Conservation (phyloP, 2,113 vertebrate species). For the Monopterus albus region DNA sequence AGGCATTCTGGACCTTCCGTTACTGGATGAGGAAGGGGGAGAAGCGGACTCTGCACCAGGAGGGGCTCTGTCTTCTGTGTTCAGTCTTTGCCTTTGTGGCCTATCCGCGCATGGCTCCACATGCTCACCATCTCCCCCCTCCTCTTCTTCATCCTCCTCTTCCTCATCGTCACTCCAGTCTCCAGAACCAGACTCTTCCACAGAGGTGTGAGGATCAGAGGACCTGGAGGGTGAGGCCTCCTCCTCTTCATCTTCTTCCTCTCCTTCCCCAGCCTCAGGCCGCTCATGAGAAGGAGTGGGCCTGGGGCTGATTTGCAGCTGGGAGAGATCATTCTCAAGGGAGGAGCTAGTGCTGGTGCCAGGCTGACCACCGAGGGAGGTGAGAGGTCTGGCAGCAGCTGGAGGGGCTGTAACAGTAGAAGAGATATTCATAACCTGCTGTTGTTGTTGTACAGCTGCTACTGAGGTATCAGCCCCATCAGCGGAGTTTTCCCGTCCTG, state of each 20-base stretch:
- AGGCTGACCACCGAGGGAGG: slow-evolving; percentile 86
- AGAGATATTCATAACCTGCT: slow-evolving; percentile 51
- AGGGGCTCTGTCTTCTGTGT: slow-evolving; percentile 83
- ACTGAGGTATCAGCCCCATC: slow-evolving; percentile 89
- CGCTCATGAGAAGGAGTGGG: slow-evolving; percentile 79
- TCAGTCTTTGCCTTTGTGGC: slow-evolving; percentile 86
- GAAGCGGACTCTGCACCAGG: slow-evolving; percentile 80
- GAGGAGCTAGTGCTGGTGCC: slow-evolving; percentile 76
- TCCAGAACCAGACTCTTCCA: slow-evolving; percentile 91
- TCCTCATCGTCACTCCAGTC: slow-evolving; percentile 88
- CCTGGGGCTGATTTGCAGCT: slow-evolving; percentile 86
- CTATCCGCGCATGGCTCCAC: slow-evolving; percentile 78
- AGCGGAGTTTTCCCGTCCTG: slow-evolving; percentile 90
- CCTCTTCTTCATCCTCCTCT: slow-evolving; percentile 69
- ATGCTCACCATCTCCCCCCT: slow-evolving; percentile 79
- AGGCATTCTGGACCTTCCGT: slow-evolving; percentile 91
- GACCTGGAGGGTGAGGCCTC: slow-evolving; percentile 84
- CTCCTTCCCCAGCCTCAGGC: slow-evolving; percentile 88
- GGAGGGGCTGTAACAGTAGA: slow-evolving; percentile 34
- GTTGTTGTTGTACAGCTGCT: slow-evolving; percentile 67
- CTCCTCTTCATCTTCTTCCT: slow-evolving; percentile 87
- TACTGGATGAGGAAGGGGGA: slow-evolving; percentile 66
- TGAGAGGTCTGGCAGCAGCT: slow-evolving; percentile 81
- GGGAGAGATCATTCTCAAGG: slow-evolving; percentile 89
- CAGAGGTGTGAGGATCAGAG: slow-evolving; percentile 85